Evolutionary conservation across 2,113 vertebrate genomes (phyloP).

Genomic region (Strigops habroptila): DNA sequence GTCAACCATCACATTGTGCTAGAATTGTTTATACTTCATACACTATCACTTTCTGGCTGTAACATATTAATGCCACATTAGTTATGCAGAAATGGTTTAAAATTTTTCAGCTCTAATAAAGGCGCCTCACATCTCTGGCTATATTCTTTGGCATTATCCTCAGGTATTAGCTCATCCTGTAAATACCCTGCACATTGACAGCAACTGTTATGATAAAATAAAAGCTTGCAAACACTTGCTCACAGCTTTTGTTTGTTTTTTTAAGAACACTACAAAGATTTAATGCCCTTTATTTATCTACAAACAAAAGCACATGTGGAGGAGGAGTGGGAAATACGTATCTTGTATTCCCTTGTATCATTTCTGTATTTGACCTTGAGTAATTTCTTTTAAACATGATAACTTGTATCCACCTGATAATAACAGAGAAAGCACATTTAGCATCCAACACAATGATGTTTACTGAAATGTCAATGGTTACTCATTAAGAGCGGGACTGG

Average conservation of each 20-base stretch:
- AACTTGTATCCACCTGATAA: neutral
- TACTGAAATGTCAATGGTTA: neutral
- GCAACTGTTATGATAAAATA: neutral
- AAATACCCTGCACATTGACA: neutral
- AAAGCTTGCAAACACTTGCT: neutral
- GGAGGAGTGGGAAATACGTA: neutral
- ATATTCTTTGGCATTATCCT: slow-evolving; percentile 17
- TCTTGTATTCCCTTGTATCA: neutral
- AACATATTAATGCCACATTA: slow-evolving; percentile 23
- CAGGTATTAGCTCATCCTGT: slow-evolving; percentile 15
- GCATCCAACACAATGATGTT: neutral
- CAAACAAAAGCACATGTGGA: neutral
- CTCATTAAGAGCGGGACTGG: neutral
- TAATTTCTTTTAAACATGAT: neutral
- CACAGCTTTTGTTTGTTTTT: neutral
- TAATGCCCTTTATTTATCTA: neutral
- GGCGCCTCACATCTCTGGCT: neutral
- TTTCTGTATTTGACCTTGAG: neutral
- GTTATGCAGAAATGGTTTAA: slow-evolving; percentile 13
- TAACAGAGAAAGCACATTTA: neutral
- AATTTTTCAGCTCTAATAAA: slow-evolving; percentile 6
- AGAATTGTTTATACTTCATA: slow-evolving; percentile 23
- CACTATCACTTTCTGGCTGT: neutral
- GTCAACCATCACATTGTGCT: neutral
- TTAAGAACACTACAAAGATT: neutral